Evolutionary conservation across 2,797 vertebrate species (phyloP), one percentile per base, ranked within the genome.

Genomic region (Rachycentron canadum): DNA sequence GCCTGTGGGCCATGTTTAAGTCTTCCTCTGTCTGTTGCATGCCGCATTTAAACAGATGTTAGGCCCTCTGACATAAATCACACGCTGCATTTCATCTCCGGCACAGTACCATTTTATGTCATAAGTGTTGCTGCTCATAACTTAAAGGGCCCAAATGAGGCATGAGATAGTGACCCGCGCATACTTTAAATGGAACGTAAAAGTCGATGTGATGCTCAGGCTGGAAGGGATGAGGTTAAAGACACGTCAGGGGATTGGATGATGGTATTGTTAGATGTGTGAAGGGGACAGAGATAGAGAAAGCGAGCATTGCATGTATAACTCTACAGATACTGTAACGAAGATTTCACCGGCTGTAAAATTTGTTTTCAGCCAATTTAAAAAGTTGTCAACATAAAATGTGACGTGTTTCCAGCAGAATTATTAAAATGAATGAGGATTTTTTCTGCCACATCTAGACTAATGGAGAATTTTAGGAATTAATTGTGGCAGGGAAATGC

Each of bases 21-120:
- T 81, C 83, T 78, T 86, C 50, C 79, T 89, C 76, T 86, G 78
- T 89, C 87, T 58, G 58, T 79, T 83, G 75, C 90, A 82, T 83
- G 85, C 82, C 32, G 59, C 82, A 88, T 93, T 93, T 92, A 88
- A 94, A 92, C 94, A 95, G 91, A 95, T 93, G 93, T 93, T 88
- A 83, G 87, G 66, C 70, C 82, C 73, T 73, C 52, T 7, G 32
- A 87, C 85, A 82, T 93, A 92, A 93, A 94, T 95, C 90, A 90
- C 87, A 89, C 21, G 57, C 73, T 67, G 89, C 88, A 91, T 89
- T 94, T 94, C 88, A 90, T 90, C 88, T 81, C 53, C 53, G 53
- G 62, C 79, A 78, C 86, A 74, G 70, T 80, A 84, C 86, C 85
- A 59, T 90, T 94, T 94, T 84, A 92, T 92, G 88, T 89, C 83